A percentile compares a stretch with the other conserved stretches of the same genome.
These are phyloP conservation scores for Poecilia gillii DNA, from an alignment of 2,797 vertebrate genomes.

Conservation along the genomic window DNA sequence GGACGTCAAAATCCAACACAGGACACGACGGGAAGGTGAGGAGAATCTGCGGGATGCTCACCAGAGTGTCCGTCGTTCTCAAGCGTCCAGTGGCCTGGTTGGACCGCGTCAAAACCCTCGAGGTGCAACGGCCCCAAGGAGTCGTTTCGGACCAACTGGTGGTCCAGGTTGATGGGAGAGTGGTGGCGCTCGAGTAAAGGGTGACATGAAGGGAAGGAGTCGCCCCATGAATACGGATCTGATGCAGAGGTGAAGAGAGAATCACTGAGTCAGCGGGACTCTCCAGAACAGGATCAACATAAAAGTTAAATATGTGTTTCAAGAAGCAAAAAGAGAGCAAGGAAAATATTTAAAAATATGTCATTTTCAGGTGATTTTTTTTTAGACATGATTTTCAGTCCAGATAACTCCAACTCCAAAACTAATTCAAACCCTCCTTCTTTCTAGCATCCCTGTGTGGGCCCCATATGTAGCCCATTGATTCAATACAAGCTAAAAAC, in stretches of 20 bases:
- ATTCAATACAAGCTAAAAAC: not conserved
- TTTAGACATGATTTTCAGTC: no score
- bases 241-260: not conserved
- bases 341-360: not conserved
- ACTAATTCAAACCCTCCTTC: no score
- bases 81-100: conserved; percentile 83
- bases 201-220: conserved; percentile 74
- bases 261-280: not conserved
- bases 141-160: conserved; percentile 65
- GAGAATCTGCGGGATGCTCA: conserved; percentile 35
- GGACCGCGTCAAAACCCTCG: conserved; percentile 81
- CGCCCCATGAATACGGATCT: conserved; percentile 82
- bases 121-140: conserved; percentile 81
- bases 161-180: conserved; percentile 87
- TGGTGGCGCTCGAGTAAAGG: conserved; percentile 77
- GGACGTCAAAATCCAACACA: not conserved
- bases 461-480: no score
- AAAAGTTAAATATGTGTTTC: not conserved
- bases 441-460: no score
- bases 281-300: not conserved
- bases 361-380: not conserved
- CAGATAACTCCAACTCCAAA: no score
- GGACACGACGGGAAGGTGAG: not conserved
- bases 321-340: not conserved
- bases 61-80: conserved; percentile 86